phyloP scores from a whole-genome alignment of 2,113 vertebrate genomes.

The Camelus dromedarius region DNA sequence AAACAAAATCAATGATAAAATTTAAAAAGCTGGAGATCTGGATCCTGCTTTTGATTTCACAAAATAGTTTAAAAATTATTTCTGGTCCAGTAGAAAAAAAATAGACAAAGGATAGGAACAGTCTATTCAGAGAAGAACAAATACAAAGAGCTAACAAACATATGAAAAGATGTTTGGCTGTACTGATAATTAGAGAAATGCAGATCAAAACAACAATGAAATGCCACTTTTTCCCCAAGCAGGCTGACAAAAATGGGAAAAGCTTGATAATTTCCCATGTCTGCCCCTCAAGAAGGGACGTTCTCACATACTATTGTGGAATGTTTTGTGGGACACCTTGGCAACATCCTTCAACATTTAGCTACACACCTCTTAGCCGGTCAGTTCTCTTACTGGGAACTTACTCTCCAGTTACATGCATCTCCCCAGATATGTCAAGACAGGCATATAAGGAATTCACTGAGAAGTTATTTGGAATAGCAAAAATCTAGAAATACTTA shows the following conservation, averaged over 20 bases:
- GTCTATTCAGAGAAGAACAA: slow-evolving; percentile 64
- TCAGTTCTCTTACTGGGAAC: neutral
- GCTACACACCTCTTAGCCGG: neutral
- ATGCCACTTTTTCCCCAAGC: neutral
- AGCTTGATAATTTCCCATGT: neutral
- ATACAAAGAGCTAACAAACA: slow-evolving; percentile 72
- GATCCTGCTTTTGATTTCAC: slow-evolving; percentile 51
- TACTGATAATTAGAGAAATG: slow-evolving; percentile 70
- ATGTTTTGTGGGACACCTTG: neutral
- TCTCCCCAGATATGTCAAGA: neutral
- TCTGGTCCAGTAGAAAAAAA: slow-evolving; percentile 20
- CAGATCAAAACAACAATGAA: slow-evolving; percentile 61
- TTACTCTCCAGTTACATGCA: neutral
- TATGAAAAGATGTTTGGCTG: slow-evolving; percentile 71
- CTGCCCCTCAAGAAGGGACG: neutral
- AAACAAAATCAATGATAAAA: slow-evolving; percentile 16
- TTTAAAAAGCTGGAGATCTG: slow-evolving; percentile 57
- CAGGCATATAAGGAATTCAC: neutral
- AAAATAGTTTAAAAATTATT: slow-evolving; percentile 62
- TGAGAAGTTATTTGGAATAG: neutral
- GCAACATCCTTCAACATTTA: neutral
- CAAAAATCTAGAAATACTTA: neutral
- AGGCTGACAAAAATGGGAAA: slow-evolving; percentile 49
- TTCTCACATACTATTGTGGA: neutral
- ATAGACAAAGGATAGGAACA: slow-evolving; percentile 45